Evolutionary conservation across 1,140 invertebrate species (phyloP).

Genomic region (Bombus pascuorum): DNA sequence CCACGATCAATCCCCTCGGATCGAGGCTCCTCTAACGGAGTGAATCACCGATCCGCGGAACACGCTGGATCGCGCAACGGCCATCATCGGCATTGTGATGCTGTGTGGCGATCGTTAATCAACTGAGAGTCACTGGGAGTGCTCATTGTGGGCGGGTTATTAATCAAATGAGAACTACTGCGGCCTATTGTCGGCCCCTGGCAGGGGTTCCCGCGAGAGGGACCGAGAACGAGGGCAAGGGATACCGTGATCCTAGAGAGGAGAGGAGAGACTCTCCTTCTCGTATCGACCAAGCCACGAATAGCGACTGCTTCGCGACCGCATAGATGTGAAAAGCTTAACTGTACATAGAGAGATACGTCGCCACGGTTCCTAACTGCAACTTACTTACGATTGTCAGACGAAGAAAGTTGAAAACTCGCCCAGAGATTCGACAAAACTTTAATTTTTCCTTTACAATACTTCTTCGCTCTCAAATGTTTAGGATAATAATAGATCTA

Average conservation of each 20-base stretch:
- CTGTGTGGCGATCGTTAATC: constrained; percentile 76
- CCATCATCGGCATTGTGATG: constrained; percentile 65
- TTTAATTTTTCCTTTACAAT: not conserved
- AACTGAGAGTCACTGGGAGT: constrained; percentile 79
- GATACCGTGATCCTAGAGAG: constrained; percentile 56
- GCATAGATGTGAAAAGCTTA: constrained; percentile 14
- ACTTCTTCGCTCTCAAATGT: too few relatives aligned
- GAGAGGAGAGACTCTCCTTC: constrained; percentile 65
- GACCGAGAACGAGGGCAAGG: constrained; percentile 39
- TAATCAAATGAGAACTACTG: constrained; percentile 83
- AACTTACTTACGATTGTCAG: not conserved
- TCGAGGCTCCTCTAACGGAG: constrained; percentile 23
- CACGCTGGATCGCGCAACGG: constrained; percentile 60
- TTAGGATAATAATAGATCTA: too few relatives aligned
- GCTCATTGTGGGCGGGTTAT: constrained; percentile 80
- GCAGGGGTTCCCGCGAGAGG: constrained; percentile 67
- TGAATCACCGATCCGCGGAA: constrained; percentile 53
- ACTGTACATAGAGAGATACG: constrained; percentile 5
- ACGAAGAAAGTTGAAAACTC: not conserved
- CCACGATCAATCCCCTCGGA: constrained; percentile 43
- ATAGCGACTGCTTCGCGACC: constrained; percentile 22
- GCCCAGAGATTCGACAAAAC: not conserved
- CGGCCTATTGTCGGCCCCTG: constrained; percentile 75
- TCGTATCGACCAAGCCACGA: constrained; percentile 65
- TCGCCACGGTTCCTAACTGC: not conserved